Conservation (phyloP, 2,888 invertebrate species). For the Acanthoscelides obtectus region DNA sequence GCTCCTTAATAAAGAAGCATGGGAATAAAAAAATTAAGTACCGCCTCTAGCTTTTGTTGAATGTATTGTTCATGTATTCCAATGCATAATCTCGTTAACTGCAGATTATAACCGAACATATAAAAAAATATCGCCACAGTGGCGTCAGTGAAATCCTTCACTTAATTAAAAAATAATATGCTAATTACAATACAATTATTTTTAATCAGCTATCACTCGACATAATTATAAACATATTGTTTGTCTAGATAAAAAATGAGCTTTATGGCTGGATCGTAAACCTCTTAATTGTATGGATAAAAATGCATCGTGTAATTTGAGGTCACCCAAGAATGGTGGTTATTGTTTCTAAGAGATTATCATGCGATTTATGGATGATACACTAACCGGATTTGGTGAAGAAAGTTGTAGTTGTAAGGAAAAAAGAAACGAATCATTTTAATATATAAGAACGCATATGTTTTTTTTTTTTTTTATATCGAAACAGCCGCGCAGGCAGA, state of each 20-base stretch:
- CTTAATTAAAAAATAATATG: constrained; percentile 2
- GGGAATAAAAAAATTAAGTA: not conserved
- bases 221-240: constrained; percentile 1
- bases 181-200: constrained; percentile 3
- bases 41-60: not conserved
- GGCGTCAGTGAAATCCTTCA: constrained; percentile 1
- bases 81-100: not conserved
- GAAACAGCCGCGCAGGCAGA: no score
- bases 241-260: not conserved
- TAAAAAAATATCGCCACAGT: not conserved
- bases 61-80: not conserved
- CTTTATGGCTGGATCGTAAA: not conserved
- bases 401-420: no score
- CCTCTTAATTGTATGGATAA: not conserved
- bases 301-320: not conserved
- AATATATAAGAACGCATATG: no score
- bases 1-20: not conserved
- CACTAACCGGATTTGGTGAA: no score
- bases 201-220: constrained; percentile 5
- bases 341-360: not conserved
- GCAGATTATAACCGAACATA: not conserved
- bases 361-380: no score
- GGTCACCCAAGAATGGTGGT: not conserved
- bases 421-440: no score
- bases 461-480: no score